Evolutionary conservation across 2,113 vertebrate species (phyloP).

Genomic region (Pseudorasbora parva): DNA sequence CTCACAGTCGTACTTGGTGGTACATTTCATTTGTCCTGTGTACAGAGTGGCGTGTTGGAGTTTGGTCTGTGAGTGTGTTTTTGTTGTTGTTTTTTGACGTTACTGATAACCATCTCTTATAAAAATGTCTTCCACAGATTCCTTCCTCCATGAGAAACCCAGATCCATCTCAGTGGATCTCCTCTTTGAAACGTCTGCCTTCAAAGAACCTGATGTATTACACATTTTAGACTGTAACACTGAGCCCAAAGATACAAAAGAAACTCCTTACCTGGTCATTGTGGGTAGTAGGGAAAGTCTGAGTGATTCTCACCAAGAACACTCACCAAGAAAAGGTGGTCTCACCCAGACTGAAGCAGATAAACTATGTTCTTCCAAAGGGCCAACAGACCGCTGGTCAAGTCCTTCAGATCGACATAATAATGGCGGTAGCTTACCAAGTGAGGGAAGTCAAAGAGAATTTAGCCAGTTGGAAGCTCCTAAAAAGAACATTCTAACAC

Average conservation of each 20-base stretch:
- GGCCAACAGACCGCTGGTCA: conserved; percentile 20
- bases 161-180: conserved; percentile 74
- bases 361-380: conserved; percentile 36
- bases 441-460: conserved; percentile 37
- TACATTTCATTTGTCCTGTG: conserved; percentile 91
- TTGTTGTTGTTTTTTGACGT: conserved; percentile 3
- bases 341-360: conserved; percentile 49
- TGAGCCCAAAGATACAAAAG: conserved; percentile 55
- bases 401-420: conserved; percentile 28
- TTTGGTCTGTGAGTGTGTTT: conserved; percentile 45
- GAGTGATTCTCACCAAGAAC: conserved; percentile 65
- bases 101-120: conserved; percentile 32
- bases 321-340: conserved; percentile 38
- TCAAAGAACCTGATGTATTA: conserved; percentile 46
- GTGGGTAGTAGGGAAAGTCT: conserved; percentile 58
- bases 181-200: conserved; percentile 66
- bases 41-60: conserved; percentile 67
- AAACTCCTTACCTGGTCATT: conserved; percentile 71
- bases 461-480: conserved; percentile 33
- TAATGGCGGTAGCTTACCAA: conserved; percentile 20
- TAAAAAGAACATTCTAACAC: conserved; percentile 65
- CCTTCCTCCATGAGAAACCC: conserved; percentile 59
- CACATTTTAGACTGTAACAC: conserved; percentile 47
- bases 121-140: conserved; percentile 69
- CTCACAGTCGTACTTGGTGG: conserved; percentile 81